These are phyloP conservation scores for Aptenodytes patagonicus DNA, from an alignment of 2,113 vertebrate genomes.

Conservation along the genomic window DNA sequence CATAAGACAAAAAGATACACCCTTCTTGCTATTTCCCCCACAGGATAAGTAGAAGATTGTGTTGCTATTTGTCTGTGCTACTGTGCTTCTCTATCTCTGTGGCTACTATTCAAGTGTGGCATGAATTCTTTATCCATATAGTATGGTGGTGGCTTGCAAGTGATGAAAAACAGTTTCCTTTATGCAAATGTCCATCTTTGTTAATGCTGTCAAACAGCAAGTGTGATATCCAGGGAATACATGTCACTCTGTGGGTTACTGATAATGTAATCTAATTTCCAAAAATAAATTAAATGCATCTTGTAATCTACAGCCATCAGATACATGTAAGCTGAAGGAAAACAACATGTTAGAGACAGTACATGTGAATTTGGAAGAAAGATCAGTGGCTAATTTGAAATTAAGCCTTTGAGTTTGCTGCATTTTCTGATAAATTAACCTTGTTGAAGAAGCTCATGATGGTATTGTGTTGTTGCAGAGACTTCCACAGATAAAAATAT, in stretches of 20 bases:
- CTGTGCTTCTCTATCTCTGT: constrained; percentile 42
- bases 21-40: background rate
- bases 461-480: background rate
- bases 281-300: constrained; percentile 54
- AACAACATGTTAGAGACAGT: background rate
- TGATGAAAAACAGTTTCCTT: constrained; percentile 66
- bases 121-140: constrained; percentile 41
- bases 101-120: background rate
- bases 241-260: background rate
- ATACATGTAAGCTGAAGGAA: background rate
- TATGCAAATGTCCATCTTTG: constrained; percentile 29
- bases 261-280: constrained; percentile 53
- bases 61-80: constrained; percentile 37
- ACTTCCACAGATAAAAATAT: background rate
- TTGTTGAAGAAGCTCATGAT: background rate
- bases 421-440: background rate
- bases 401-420: background rate
- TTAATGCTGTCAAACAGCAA: constrained; percentile 15
- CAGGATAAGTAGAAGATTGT: background rate
- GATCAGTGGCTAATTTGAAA: background rate
- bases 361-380: background rate
- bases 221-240: constrained; percentile 31
- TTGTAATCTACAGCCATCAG: constrained; percentile 18
- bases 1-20: background rate
- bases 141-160: constrained; percentile 39